Evolutionary conservation across 2,888 invertebrate species (phyloP), one percentile per base, ranked within the genome.

Genomic region (Campoletis raptor): DNA sequence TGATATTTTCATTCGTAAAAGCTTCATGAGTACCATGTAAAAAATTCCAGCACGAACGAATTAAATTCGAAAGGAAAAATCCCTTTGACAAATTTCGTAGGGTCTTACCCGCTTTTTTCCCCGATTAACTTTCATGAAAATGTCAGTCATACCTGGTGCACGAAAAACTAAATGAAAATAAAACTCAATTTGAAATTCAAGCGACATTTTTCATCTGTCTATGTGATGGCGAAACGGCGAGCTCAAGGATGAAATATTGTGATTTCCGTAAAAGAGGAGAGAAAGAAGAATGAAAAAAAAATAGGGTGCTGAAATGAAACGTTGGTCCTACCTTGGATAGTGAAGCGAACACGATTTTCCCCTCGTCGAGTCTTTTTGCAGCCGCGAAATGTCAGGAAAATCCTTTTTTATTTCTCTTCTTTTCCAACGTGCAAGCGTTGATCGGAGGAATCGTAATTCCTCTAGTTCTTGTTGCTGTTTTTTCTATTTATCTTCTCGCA

Each of bases 271-370:
- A 48, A 66, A 15, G 12, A 12, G n/a, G 5, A 36, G 8, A 76
- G 52, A 61, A 61, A n/a, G 6, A 37, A 12, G 37, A 66, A 48
- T 66, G n/a, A 40, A 42, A 54, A n/a, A 67, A 69, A 37, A 12
- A 24, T 15, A 15, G 30, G 30, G 61, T 48, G 15, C 7, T 72
- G 21, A 45, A 37, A 72, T 64, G 37, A 81, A 77, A 81, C 18
- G 8, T 81, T 15, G 45, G 18, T 69, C 85, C 42, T 82, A 85
- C 85, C 81, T 81, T 52, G 70, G 10, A 37, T 24, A 30, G 52
- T 64, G 9, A 21, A 67, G 67, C 74, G 54, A 82, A 24, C 40
- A 7, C 48, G 69, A 64, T 18, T 79, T 69, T 66, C 37, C 61
- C 64, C 73, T n/a, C 72, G 77, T 72, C 45, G 80, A 67, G 10